Evolutionary conservation across 2,113 vertebrate genomes (phyloP), one percentile per base, ranked within the genome.

Genomic region (Parus major): DNA sequence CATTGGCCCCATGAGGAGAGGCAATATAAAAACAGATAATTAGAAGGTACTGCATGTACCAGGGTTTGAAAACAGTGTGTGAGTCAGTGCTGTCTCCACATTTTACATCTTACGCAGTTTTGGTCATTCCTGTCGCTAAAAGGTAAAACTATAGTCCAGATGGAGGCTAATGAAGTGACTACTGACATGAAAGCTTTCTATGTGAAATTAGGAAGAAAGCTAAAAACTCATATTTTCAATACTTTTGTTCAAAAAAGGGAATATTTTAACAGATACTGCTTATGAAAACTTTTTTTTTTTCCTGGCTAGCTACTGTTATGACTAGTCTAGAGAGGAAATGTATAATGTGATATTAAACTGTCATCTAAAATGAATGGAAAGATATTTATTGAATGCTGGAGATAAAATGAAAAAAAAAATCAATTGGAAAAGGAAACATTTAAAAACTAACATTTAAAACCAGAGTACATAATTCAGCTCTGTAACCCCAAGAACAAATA

Each of bases 291-390:
- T 57, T 50, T 83, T 82, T 82, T 72, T 64, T 85, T 79, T 25
- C 28, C 46, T 83, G n/a, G 27, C 68, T 78, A 77, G 63, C 68
- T 88, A 47, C 71, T 90, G 60, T 92, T 96, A 87, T 69, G 82
- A 82, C 79, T 88, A 70, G 63, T 85, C 68, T 95, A 57, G 39
- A 90, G 47, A 78, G 36, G 64, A 90, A 92, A 92, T 52, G 21
- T 55, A 52, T 78, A 86, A 88, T 35, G 39, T 81, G 60, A 83
- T 88, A 96, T 94, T 90, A 93, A 96, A 81, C 71, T 96, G 92
- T 81, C 86, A 83, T 78, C 68, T 81, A 47, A 93, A 95, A 95
- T 69, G 55, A 93, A 92, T 83, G 59, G 64, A 41, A 94, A 90
- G 50, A 63, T 64, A 70, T 2, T 2, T 31, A 19, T 56, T 90